Evolutionary conservation across 1,140 invertebrate species (phyloP).

Genomic region (Neomicropteryx cornuta): DNA sequence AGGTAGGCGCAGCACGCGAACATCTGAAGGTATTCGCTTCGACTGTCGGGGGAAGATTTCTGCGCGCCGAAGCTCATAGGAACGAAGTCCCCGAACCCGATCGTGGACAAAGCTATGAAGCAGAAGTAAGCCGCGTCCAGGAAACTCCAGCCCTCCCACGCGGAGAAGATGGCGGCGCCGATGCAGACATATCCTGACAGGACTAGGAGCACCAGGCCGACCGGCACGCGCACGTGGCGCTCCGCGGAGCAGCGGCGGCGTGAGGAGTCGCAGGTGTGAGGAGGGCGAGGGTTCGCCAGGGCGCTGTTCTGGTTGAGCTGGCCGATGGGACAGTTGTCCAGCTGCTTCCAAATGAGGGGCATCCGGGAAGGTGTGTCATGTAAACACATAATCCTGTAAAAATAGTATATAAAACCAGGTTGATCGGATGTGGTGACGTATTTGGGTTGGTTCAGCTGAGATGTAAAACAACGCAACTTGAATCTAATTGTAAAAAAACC

Average conservation of each 20-base stretch:
- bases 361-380: slow-evolving; percentile 62
- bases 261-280: slow-evolving; percentile 13
- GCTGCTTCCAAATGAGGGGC: slow-evolving; percentile 48
- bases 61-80: slow-evolving; percentile 44
- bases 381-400: slow-evolving; percentile 41
- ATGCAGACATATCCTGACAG: slow-evolving; percentile 59
- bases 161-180: slow-evolving; percentile 59
- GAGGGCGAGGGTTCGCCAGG: slow-evolving; percentile 24
- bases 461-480: no score
- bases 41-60: slow-evolving; percentile 39
- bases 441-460: no score
- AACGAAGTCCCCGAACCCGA: slow-evolving; percentile 76
- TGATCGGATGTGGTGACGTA: no score
- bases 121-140: slow-evolving; percentile 80
- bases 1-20: slow-evolving; percentile 79
- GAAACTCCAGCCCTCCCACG: slow-evolving; percentile 67
- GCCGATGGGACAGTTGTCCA: slow-evolving; percentile 20
- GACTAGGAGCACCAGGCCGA: slow-evolving; percentile 56
- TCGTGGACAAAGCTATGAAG: slow-evolving; percentile 78
- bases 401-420: slow-evolving; percentile 15
- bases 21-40: slow-evolving; percentile 55
- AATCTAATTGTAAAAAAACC: no score
- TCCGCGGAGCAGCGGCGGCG: slow-evolving; percentile 34
- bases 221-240: slow-evolving; percentile 49
- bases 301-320: slow-evolving; percentile 18